Conservation (phyloP, 2,888 invertebrate species). For the Rotaria socialis region DNA sequence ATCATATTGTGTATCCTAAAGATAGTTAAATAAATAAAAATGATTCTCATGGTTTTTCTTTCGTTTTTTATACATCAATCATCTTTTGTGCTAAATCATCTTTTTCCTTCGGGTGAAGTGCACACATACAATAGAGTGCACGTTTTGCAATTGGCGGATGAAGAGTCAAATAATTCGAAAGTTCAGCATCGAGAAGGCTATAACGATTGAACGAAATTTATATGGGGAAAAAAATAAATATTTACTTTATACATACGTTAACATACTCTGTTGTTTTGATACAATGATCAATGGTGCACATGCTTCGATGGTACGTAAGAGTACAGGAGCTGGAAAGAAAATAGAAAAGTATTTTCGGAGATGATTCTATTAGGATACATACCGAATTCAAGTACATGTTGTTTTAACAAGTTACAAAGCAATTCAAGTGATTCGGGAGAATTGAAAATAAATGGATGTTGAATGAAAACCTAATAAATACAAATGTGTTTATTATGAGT, state of each 20-base stretch:
- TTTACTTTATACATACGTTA: not conserved
- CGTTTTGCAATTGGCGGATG: conserved; percentile 23
- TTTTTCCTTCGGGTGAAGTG: not conserved
- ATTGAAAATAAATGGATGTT: conserved; percentile 34
- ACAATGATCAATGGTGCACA: conserved; percentile 24
- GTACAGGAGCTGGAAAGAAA: not conserved
- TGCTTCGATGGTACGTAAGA: not conserved
- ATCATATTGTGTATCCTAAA: conserved; percentile 34
- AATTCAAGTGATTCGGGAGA: not conserved
- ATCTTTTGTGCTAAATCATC: conserved; percentile 15
- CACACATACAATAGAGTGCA: not conserved
- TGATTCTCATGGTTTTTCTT: not conserved
- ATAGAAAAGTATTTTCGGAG: no score
- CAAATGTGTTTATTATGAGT: not conserved
- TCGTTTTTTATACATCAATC: not conserved
- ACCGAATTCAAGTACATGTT: conserved; percentile 17
- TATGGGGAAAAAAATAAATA: no score
- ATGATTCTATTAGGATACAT: not conserved
- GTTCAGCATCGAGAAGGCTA: not conserved
- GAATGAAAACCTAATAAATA: not conserved
- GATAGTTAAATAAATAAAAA: not conserved
- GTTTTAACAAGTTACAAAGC: not conserved
- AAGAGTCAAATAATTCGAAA: not conserved
- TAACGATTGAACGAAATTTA: not conserved
- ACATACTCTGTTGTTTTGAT: not conserved